Evolutionary conservation across 2,797 vertebrate genomes (phyloP), one percentile per base, ranked within the genome.

Genomic region (Chelidonichthys spinosus): DNA sequence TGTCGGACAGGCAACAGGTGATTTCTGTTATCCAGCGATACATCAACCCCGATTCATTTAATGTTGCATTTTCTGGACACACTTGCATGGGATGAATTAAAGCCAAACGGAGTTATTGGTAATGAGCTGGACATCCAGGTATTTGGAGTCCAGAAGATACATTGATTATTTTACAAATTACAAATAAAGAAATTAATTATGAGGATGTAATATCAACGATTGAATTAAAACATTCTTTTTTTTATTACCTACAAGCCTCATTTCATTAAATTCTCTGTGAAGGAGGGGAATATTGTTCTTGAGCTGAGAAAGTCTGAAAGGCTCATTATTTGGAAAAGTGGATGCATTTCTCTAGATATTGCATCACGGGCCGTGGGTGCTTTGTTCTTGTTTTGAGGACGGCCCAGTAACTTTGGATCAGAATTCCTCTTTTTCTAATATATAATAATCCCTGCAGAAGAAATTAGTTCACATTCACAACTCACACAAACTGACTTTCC

Each of bases 331-430:
- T 60, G 35, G 13, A 75, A 32, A 70, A 63, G 25, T 10, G 36
- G 49, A 8, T 49, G 37, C 42, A 43, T 74, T 72, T 56, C 15
- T 76, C 18, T 65, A 37, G 44, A 53, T 50, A 52, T 63, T 63
- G 54, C 63, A 74, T 83, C 72, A 63, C 15, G 8, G 25, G 54
- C 60, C 36, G 42, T 59, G 15, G 35, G 11, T 46, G 72, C 55
- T 62, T 32, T 63, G 66, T 58, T 72, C 42, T 63, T 78, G 64
- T 78, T 79, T 61, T 46, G 37, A 61, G 44, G 60, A 68, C 4
- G 39, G 42, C 35, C 69, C 39, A 25, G 40, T 66, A 72, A 63
- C 35, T 61, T 59, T 15, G 50, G 64, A 64, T n/a, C 64, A 80
- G 40, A 78, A 52, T 62, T 46, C 47, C 35, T 64, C 54, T 74